Percentiles rank a stretch among this genome's conserved stretches.
Conservation (phyloP, 2,888 invertebrate genomes). For the Drosophila falleni region DNA sequence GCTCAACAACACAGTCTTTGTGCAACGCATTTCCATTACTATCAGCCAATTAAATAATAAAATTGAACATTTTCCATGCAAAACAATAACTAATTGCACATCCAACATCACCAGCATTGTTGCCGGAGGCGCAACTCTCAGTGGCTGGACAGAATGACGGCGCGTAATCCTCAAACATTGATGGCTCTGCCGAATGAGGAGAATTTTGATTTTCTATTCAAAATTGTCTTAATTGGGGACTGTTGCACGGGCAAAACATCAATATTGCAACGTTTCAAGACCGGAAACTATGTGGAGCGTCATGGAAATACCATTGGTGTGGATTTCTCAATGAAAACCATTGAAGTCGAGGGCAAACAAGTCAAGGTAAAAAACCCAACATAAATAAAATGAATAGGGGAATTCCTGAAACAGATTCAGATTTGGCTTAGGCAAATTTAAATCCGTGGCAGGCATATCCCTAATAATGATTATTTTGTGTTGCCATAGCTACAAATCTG, state of each 20-base stretch:
- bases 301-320: constrained; percentile 99
- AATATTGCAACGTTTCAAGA: constrained; percentile 97
- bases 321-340: constrained; percentile 99
- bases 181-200: constrained; percentile 91
- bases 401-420: too few relatives aligned
- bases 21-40: constrained; percentile 61
- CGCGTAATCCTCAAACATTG: constrained; percentile 91
- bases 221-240: constrained; percentile 96
- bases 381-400: background rate
- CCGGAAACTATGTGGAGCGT: constrained; percentile 97
- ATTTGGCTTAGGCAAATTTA: too few relatives aligned
- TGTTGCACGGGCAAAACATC: constrained; percentile 97
- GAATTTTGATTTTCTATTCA: constrained; percentile 96
- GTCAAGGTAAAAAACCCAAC: constrained; percentile 91
- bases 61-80: constrained; percentile 50
- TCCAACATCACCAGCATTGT: constrained; percentile 20
- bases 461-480: background rate
- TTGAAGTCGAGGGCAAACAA: constrained; percentile 96
- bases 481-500: constrained; percentile 90
- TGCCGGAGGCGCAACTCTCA: constrained; percentile 18
- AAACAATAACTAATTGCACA: constrained; percentile 44
- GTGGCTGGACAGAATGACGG: constrained; percentile 87
- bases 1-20: constrained; percentile 52
- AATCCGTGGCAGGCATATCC: too few relatives aligned
- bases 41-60: constrained; percentile 46